Conservation (phyloP, 2,113 vertebrate genomes). For the Cochlearius cochlearius region DNA sequence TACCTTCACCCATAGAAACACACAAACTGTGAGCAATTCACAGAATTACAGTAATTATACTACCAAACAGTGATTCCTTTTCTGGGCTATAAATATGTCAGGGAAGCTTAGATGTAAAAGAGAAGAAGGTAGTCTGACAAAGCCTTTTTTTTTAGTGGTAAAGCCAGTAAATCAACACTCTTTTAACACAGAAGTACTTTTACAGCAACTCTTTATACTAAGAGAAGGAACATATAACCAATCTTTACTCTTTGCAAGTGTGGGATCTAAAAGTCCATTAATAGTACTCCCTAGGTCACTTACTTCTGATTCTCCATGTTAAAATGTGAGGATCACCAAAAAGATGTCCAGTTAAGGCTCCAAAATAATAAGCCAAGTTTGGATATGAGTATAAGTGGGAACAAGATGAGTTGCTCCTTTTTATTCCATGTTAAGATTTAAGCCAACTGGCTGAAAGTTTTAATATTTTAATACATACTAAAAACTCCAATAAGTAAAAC, state of each 20-base stretch:
- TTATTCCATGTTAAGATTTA: background rate
- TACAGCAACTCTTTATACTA: background rate
- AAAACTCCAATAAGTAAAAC: background rate
- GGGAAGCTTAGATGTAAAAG: background rate
- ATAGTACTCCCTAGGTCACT: background rate
- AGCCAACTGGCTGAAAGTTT: background rate
- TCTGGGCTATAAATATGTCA: background rate
- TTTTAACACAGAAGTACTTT: background rate
- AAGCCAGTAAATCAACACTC: background rate
- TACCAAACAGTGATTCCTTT: background rate
- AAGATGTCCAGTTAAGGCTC: background rate
- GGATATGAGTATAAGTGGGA: background rate
- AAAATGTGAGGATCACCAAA: background rate
- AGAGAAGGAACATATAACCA: background rate
- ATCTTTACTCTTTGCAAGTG: background rate
- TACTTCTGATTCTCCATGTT: background rate
- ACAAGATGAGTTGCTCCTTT: background rate
- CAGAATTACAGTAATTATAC: background rate
- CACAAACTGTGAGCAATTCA: background rate
- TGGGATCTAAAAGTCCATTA: background rate
- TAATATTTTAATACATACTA: background rate
- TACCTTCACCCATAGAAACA: background rate
- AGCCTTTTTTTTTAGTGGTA: background rate
- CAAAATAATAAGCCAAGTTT: background rate
- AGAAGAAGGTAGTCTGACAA: background rate